Evolutionary conservation across 2,797 vertebrate genomes (phyloP).

Genomic region (Anas georgica): DNA sequence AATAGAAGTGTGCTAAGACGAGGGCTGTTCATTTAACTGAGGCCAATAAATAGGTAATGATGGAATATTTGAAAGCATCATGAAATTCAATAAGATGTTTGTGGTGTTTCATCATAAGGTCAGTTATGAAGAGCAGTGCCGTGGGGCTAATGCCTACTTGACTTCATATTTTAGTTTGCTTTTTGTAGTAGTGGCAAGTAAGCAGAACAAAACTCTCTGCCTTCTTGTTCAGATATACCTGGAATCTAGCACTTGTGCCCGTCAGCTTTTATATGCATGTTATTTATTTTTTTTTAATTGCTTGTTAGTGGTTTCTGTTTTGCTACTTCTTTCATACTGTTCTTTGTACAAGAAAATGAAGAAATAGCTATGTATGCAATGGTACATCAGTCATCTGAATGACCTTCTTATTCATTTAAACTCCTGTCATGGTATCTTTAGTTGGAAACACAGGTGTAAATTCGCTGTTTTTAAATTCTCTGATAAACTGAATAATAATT

Average conservation of each 20-base stretch:
- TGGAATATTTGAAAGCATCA: not conserved
- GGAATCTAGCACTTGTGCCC: not conserved
- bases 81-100: not conserved
- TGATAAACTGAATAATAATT: not conserved
- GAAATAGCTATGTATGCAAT: not conserved
- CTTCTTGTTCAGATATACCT: not conserved
- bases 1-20: not conserved
- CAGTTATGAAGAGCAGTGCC: not conserved
- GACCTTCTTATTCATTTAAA: not conserved
- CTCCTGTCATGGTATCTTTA: not conserved
- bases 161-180: not conserved
- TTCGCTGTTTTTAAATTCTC: not conserved
- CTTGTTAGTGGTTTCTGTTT: slow-evolving; percentile 12
- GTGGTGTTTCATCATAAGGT: not conserved
- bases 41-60: not conserved
- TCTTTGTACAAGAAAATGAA: not conserved
- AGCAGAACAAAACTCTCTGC: not conserved
- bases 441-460: not conserved
- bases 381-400: not conserved
- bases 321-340: not conserved
- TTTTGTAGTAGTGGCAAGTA: not conserved
- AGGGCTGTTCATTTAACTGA: not conserved
- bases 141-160: not conserved
- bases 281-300: slow-evolving; percentile 36
- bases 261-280: not conserved